Percentiles rank a stretch among this genome's conserved stretches.
These are phyloP conservation scores for Actinopyga echinites DNA, from an alignment of 53 echinoderm and acorn worm species.

Conservation along the genomic window DNA sequence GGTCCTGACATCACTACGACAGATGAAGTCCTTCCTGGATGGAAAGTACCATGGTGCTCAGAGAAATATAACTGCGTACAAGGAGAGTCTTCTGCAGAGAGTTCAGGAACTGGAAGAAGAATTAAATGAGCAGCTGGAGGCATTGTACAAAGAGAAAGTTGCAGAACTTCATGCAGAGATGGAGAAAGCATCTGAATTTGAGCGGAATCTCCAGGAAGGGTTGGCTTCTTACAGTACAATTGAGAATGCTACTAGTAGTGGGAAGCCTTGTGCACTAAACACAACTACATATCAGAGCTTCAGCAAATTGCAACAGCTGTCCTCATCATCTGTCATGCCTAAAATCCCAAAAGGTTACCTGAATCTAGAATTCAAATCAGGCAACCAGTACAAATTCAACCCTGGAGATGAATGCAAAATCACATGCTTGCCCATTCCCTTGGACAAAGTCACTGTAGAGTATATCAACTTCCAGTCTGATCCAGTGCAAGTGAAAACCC, in stretches of 20 bases:
- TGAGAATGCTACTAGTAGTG: constrained; percentile 31
- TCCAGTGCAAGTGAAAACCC: constrained; percentile 33
- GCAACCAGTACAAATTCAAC: constrained; percentile 11
- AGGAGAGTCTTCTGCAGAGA: constrained; percentile 18
- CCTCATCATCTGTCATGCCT: not conserved
- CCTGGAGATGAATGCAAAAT: constrained; percentile 4
- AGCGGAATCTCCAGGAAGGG: constrained; percentile 21
- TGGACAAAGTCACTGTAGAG: constrained; percentile 21
- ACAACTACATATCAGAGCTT: constrained; percentile 5
- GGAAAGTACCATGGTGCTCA: constrained; percentile 26
- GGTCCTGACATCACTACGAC: constrained; percentile 4
- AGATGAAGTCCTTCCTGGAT: constrained; percentile 40
- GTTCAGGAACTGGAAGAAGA: constrained; percentile 24
- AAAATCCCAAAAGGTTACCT: constrained; percentile 11
- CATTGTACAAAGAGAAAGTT: constrained; percentile 17
- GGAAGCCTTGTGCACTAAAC: constrained; percentile 25
- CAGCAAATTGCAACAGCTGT: constrained; percentile 7
- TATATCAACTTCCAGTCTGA: not conserved
- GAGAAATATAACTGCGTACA: constrained; percentile 13
- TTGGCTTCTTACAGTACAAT: not conserved
- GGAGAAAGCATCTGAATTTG: constrained; percentile 22
- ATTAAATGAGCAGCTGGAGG: not conserved
- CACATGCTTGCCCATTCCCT: constrained; percentile 1
- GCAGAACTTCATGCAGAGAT: constrained; percentile 19
- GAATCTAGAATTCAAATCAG: constrained; percentile 32